Conservation (phyloP, 2,797 vertebrate genomes). For the Furcifer pardalis region DNA sequence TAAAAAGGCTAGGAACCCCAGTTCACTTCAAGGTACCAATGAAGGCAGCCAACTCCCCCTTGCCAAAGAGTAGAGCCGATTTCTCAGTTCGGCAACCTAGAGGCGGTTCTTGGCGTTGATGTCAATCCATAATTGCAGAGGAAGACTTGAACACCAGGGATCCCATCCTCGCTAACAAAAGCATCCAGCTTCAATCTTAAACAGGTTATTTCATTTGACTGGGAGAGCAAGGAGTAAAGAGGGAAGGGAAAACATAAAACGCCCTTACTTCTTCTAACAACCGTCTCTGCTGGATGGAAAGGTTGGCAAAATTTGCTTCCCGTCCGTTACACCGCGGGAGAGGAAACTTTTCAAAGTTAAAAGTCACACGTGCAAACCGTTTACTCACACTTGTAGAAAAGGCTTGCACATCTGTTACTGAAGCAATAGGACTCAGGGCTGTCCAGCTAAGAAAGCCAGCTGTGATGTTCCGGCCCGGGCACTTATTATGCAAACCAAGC, state of each 20-base stretch:
- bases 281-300: fast-evolving
- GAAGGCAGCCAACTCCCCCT: too few relatives aligned
- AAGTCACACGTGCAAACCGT: background rate
- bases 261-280: slow-evolving; percentile 4
- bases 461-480: too few relatives aligned
- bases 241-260: background rate
- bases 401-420: too few relatives aligned
- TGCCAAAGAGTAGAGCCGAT: background rate
- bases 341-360: background rate
- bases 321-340: too few relatives aligned
- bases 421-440: too few relatives aligned
- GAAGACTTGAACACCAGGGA: background rate
- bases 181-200: background rate
- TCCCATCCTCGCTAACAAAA: background rate
- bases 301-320: background rate
- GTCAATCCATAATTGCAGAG: too few relatives aligned
- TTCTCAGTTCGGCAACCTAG: fast-evolving
- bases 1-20: too few relatives aligned
- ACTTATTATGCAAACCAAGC: too few relatives aligned
- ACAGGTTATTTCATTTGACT: background rate
- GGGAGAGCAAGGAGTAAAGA: background rate
- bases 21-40: too few relatives aligned
- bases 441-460: too few relatives aligned
- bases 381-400: too few relatives aligned
- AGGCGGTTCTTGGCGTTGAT: too few relatives aligned